A percentile compares a stretch with the other conserved stretches of the same genome.
Conservation (phyloP, 2,888 invertebrate genomes). For the Cremastobaeus sp. region DNA sequence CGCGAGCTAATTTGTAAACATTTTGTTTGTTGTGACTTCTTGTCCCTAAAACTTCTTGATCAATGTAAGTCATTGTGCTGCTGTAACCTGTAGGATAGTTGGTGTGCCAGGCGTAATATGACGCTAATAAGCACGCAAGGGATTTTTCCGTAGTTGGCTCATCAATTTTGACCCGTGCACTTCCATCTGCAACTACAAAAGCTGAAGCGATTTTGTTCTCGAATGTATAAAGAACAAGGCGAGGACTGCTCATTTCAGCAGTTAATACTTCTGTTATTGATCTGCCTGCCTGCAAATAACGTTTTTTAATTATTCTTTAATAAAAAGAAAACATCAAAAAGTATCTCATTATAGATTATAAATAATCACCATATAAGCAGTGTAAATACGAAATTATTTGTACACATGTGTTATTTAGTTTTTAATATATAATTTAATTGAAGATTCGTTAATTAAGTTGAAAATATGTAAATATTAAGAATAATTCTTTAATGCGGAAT, state of each 20-base stretch:
- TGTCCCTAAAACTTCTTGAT: constrained; percentile 5
- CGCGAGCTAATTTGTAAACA: constrained; percentile 1
- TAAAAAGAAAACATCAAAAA: neutral
- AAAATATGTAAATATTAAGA: no score
- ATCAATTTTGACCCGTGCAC: constrained; percentile 8
- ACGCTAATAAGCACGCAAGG: constrained; percentile 10
- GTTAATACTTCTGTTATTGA: constrained; percentile 9
- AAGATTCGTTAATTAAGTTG: no score
- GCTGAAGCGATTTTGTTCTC: constrained; percentile 12
- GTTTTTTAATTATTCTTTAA: neutral
- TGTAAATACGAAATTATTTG: no score
- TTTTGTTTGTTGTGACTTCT: neutral
- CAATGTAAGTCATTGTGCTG: constrained; percentile 19
- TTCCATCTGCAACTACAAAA: constrained; percentile 14
- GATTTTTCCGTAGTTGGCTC: constrained; percentile 1
- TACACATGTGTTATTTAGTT: no score
- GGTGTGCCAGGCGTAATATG: constrained; percentile 32
- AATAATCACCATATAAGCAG: no score
- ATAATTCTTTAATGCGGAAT: no score
- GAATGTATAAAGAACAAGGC: constrained; percentile 8
- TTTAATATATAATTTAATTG: no score
- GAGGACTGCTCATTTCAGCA: constrained; percentile 15
- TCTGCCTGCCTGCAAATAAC: constrained; percentile 10
- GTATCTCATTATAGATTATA: no score
- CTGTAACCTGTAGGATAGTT: constrained; percentile 24